Conservation (phyloP, 2,888 invertebrate species). For the Napeogenes inachia region DNA sequence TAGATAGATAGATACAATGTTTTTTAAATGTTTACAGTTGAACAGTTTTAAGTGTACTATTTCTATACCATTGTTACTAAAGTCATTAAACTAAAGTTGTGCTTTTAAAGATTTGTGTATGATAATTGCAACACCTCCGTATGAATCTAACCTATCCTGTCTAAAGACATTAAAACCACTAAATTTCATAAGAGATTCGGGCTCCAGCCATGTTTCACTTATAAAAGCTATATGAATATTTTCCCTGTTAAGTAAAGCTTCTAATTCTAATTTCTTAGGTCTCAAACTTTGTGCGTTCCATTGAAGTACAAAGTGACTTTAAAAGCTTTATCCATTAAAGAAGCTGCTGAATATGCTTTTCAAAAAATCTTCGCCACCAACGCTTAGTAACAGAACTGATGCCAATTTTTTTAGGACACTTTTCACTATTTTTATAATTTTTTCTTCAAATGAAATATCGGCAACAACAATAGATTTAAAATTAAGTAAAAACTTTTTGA, state of each 20-base stretch:
- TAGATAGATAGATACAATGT: slow-evolving; percentile 14
- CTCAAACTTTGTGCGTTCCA: slow-evolving; percentile 16
- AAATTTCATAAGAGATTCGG: slow-evolving; percentile 2
- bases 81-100: neutral
- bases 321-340: too few relatives aligned
- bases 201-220: slow-evolving; percentile 28
- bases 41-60: slow-evolving; percentile 5
- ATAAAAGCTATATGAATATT: slow-evolving; percentile 22
- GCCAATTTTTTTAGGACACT: too few relatives aligned
- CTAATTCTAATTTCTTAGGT: slow-evolving; percentile 13
- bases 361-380: too few relatives aligned
- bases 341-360: too few relatives aligned
- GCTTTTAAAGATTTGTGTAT: slow-evolving; percentile 21
- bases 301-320: slow-evolving; percentile 15
- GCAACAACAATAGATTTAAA: too few relatives aligned
- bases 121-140: slow-evolving; percentile 27
- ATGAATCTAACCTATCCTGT: slow-evolving; percentile 18
- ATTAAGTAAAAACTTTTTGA: too few relatives aligned
- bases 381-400: too few relatives aligned
- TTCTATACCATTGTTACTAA: slow-evolving; percentile 20
- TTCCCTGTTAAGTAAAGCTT: slow-evolving; percentile 13
- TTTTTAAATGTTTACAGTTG: slow-evolving; percentile 13
- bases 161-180: slow-evolving; percentile 20
- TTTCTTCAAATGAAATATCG: too few relatives aligned
- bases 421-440: too few relatives aligned